Conservation (phyloP, 1,140 invertebrate genomes). For the Drosophila ogumai region DNA sequence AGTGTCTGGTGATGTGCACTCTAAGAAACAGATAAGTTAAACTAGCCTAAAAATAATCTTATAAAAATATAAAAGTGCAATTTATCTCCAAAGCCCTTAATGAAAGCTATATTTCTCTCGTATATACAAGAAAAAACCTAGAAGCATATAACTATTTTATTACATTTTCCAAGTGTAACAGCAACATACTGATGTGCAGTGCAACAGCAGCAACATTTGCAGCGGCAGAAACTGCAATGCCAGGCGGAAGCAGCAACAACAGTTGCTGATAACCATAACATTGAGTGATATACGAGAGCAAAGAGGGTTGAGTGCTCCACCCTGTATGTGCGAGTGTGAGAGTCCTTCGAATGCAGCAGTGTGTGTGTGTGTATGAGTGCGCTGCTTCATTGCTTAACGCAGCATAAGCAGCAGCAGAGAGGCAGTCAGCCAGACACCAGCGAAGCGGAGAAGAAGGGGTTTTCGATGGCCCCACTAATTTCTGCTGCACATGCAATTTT, state of each 20-base stretch:
- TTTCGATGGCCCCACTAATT: conserved; percentile 66
- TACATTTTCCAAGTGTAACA: not conserved
- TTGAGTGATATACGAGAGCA: conserved; percentile 76
- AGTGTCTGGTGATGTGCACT: conserved; percentile 57
- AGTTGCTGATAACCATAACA: conserved; percentile 80
- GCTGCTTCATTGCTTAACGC: conserved; percentile 74
- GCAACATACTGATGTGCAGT: conserved; percentile 10
- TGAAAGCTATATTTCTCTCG: too few species aligned
- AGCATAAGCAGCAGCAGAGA: conserved; percentile 69
- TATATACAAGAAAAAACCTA: too few species aligned
- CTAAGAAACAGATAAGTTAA: not conserved
- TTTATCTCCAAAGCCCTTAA: too few species aligned
- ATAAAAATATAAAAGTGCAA: too few species aligned
- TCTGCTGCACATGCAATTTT: conserved; percentile 77
- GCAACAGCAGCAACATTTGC: conserved; percentile 28
- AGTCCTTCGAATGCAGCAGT: conserved; percentile 10
- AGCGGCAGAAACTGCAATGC: conserved; percentile 45
- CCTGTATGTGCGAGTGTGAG: not conserved
- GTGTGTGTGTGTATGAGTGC: conserved; percentile 27
- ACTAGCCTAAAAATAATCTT: not conserved
- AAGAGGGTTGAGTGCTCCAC: conserved; percentile 21
- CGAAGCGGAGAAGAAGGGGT: conserved; percentile 9
- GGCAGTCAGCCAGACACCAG: conserved; percentile 38
- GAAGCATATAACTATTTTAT: not conserved
- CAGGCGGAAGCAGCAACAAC: conserved; percentile 64